Evolutionary conservation across 2,113 vertebrate genomes (phyloP).

Genomic region (Phrynosoma blainvillii): DNA sequence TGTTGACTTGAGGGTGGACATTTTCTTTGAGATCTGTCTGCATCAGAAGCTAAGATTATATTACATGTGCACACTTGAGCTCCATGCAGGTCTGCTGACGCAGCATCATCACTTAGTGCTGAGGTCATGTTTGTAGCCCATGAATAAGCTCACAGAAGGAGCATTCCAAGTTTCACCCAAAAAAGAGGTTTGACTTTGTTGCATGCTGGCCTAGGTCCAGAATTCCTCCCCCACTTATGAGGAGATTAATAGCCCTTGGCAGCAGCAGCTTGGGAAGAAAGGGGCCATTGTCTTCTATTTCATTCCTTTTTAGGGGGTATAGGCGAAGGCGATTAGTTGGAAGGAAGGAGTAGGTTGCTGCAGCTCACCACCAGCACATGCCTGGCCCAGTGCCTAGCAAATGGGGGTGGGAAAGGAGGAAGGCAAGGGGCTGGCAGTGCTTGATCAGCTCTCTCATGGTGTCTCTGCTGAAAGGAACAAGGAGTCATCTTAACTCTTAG

Average conservation of each 20-base stretch:
- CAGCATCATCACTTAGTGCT: conserved; percentile 6
- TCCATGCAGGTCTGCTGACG: conserved; percentile 26
- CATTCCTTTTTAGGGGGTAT: conserved; percentile 17
- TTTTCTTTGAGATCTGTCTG: neutral
- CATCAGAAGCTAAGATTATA: conserved; percentile 8
- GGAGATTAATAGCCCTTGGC: conserved; percentile 42
- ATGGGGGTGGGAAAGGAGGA: neutral
- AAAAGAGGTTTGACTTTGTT: conserved; percentile 34
- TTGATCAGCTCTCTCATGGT: conserved; percentile 24
- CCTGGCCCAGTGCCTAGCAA: conserved; percentile 31
- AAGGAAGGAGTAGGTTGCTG: conserved; percentile 25
- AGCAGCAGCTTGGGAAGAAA: conserved; percentile 30
- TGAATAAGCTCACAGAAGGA: conserved; percentile 33
- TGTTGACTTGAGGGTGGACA: neutral
- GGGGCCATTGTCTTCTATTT: conserved; percentile 29
- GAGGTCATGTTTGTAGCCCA: conserved; percentile 30
- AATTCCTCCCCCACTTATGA: conserved; percentile 5
- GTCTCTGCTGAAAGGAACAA: neutral
- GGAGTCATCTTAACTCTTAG: neutral
- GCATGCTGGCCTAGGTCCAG: conserved; percentile 26
- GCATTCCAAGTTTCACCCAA: conserved; percentile 2
- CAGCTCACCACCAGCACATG: conserved; percentile 28
- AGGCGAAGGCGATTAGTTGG: conserved; percentile 33
- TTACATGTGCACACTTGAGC: conserved; percentile 10
- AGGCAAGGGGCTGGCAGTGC: neutral